phyloP scores from a whole-genome alignment of 2,888 invertebrate genomes.

The Bembecia ichneumoniformis region DNA sequence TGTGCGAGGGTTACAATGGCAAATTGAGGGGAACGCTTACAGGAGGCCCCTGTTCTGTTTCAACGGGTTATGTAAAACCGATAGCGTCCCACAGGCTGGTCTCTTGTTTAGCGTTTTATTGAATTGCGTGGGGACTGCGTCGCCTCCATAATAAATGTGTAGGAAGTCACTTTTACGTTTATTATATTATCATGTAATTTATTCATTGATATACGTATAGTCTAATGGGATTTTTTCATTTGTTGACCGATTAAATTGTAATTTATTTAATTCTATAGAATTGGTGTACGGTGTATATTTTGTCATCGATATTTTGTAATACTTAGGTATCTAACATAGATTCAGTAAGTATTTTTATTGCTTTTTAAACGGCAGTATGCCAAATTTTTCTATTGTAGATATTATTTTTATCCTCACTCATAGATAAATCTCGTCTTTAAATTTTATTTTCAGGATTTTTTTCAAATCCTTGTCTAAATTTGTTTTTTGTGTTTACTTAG shows the following conservation, averaged over 20 bases:
- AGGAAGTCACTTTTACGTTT: not conserved
- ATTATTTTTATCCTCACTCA: no score
- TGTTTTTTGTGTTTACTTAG: no score
- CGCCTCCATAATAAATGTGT: slow-evolving; percentile 14
- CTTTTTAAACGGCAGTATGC: no score
- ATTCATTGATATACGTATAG: not conserved
- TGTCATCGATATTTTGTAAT: no score
- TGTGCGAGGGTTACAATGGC: slow-evolving; percentile 21
- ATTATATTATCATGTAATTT: not conserved
- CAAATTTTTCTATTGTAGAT: no score
- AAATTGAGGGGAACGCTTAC: slow-evolving; percentile 14
- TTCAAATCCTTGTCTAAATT: no score
- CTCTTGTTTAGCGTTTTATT: slow-evolving; percentile 29
- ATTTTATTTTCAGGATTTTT: no score
- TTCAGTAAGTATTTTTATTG: no score
- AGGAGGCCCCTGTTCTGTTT: slow-evolving; percentile 23
- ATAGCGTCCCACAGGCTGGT: slow-evolving; percentile 28
- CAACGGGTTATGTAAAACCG: slow-evolving; percentile 37
- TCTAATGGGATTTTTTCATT: not conserved
- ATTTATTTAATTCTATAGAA: no score
- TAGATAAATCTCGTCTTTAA: no score
- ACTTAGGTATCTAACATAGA: no score
- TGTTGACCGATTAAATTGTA: not conserved
- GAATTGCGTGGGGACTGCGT: slow-evolving; percentile 21
- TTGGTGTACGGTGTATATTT: no score